Percentiles rank a stretch among this genome's conserved stretches.
Conservation (phyloP, 2,888 invertebrate genomes). For the Drosophila barbarae region DNA sequence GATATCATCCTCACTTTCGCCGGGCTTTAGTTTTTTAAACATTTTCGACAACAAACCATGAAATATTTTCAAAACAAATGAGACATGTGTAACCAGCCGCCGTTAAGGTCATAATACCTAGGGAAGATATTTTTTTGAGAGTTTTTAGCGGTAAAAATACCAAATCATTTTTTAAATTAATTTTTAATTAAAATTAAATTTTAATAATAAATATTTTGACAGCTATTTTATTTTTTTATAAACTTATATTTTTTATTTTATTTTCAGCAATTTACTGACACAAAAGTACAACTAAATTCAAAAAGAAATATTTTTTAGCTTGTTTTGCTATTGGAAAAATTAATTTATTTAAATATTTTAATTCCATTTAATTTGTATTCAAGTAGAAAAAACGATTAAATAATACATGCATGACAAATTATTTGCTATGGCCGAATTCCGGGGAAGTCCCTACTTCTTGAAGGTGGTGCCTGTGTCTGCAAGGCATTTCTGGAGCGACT, state of each 20-base stretch:
- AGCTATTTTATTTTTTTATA: background rate
- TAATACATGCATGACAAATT: slow-evolving; percentile 33
- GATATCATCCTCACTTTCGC: slow-evolving; percentile 87
- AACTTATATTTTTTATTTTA: background rate
- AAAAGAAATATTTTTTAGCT: too few relatives aligned
- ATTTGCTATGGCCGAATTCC: slow-evolving; percentile 1
- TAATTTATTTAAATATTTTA: background rate
- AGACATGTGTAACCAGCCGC: slow-evolving; percentile 2
- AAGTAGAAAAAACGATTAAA: slow-evolving; percentile 33
- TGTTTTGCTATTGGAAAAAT: background rate
- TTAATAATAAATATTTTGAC: background rate
- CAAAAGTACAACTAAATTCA: background rate
- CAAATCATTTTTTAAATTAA: background rate
- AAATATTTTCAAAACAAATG: slow-evolving; percentile 22
- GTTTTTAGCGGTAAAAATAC: background rate
- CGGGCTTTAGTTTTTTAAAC: slow-evolving; percentile 83
- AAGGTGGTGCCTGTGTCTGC: slow-evolving; percentile 80
- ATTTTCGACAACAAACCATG: slow-evolving; percentile 36
- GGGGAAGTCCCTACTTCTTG: slow-evolving; percentile 47
- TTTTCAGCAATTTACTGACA: background rate
- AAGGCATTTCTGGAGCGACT: slow-evolving; percentile 84
- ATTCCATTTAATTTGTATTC: background rate
- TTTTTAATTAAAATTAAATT: background rate
- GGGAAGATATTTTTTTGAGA: background rate
- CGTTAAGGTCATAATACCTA: background rate